Base-by-base conservation (phyloP, 1,140 invertebrate genomes). In the Bombus difficillimus region DNA sequence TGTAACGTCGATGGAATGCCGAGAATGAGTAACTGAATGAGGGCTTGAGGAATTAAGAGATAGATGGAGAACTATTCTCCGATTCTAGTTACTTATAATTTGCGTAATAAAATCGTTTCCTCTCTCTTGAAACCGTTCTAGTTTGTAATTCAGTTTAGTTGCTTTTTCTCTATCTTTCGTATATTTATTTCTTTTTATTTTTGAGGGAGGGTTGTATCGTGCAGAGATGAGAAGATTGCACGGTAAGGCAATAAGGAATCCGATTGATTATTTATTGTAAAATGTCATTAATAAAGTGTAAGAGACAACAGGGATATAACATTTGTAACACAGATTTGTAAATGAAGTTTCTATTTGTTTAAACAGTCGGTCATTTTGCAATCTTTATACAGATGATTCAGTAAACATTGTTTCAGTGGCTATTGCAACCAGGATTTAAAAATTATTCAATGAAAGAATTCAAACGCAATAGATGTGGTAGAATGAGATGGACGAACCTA, bases 1-100 rank as follows among this genome's bases (percentile, higher is more conserved):
- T 89, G 89, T 89, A 87, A 34, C 81, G 37, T 41, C 86, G 88
- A 89, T 89, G 72, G 74, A 80, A 75, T 73, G 75, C 66, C 59
- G 72, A 81, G 53, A 75, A 86, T 66, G 74, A 77, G 1, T 13
- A 39, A 8, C 8, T 32, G 81, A 66, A 72, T 12, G 74, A 34
- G 59, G n/a, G 34, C 22, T n/a, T 12, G 39, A 57, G 28, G 39
- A 18, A 57, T 53, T 13, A 12, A 53, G 72, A 77, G 73, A 80
- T 41, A 59, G 39, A 83, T 34, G 34, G 59, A 64, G 34, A 43
- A 22, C n/a, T 62, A 4, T 64, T 9, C 8, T 43, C 2, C 34
- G 37, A 47, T 34, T 34, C n/a, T 18, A 59, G 6, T 34, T 81
- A 73, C 47, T 43, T 25, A 53, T 43, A 59, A 81, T 69, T 39